Evolutionary conservation across 1,140 invertebrate genomes (phyloP), one percentile per base, ranked within the genome.

Genomic region (Platorchestia sp.): DNA sequence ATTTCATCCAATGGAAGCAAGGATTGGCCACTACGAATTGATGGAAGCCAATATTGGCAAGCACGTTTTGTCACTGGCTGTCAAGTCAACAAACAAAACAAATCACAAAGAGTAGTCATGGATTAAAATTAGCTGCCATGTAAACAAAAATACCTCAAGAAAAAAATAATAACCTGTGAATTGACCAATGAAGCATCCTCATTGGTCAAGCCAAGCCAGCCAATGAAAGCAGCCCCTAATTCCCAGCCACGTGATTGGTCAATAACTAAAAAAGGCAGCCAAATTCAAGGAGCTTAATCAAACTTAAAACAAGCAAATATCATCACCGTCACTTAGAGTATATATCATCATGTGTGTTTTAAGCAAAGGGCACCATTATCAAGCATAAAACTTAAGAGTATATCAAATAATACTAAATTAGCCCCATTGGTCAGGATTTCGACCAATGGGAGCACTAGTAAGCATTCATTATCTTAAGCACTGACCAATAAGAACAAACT

Each of bases 391-490:
- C 59, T 75, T 75, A 75, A 75, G 27, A 36, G 59, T 75, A 75
- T n/a, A 75, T 19, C 6, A 51, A 51, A 6, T 51, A 51, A 75
- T 19, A 75, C 59, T 75, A 75, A 75, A 19, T 27, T 75, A 75
- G 59, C 59, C 59, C 27, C 59, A 10, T 19, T 75, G 27, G 59
- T 75, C 59, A 27, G 27, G 27, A 27, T 75, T 27, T 75, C 59
- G 59, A 75, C 59, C 59, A 75, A 75, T 75, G 59, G 59, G 36
- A 36, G 27, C 36, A 75, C 59, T 75, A 75, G 59, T 10, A 75
- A 75, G 59, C 59, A 36, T 75, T 75, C 59, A 75, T 75, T 75
- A 75, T 75, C 59, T 75, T 75, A 75, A 75, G 59, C 59, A 75
- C 59, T 75, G 59, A 75, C 59, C 59, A 75, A 75, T 75, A 75